These are phyloP conservation scores for Theristicus caerulescens DNA, from an alignment of 2,113 vertebrate species.

Conservation along the genomic window DNA sequence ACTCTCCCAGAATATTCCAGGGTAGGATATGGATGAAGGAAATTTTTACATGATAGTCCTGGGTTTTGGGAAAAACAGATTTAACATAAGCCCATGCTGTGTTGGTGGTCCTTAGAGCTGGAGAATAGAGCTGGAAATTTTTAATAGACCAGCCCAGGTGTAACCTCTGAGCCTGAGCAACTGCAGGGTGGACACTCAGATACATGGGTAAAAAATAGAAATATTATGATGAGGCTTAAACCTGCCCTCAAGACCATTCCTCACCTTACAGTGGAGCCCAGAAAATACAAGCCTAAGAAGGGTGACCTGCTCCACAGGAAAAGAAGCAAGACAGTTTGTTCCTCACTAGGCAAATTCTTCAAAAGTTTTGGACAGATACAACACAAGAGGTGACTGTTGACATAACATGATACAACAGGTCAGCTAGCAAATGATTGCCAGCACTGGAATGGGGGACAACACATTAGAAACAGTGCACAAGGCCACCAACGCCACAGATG, in stretches of 20 bases:
- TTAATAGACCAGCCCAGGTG: background rate
- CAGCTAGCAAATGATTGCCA: background rate
- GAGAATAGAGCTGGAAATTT: background rate
- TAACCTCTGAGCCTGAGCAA: background rate
- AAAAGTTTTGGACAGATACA: background rate
- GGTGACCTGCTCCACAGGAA: background rate
- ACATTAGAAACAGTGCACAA: background rate
- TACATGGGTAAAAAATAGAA: accelerated
- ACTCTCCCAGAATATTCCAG: background rate
- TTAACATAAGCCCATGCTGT: background rate
- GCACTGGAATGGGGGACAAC: background rate
- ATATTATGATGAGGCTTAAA: background rate
- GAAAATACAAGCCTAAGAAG: background rate
- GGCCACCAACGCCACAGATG: background rate
- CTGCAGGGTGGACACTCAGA: background rate
- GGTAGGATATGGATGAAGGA: accelerated
- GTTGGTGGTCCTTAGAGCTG: background rate
- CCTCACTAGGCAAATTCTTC: background rate
- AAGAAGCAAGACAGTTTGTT: background rate
- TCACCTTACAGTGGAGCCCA: background rate
- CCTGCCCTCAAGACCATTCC: background rate
- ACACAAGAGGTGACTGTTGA: background rate
- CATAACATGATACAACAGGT: background rate
- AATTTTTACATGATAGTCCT: accelerated
- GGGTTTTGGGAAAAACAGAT: background rate